A percentile compares a stretch with the other conserved stretches of the same genome.
Conservation (phyloP, 2,797 vertebrate genomes). For the Microhierax caerulescens region DNA sequence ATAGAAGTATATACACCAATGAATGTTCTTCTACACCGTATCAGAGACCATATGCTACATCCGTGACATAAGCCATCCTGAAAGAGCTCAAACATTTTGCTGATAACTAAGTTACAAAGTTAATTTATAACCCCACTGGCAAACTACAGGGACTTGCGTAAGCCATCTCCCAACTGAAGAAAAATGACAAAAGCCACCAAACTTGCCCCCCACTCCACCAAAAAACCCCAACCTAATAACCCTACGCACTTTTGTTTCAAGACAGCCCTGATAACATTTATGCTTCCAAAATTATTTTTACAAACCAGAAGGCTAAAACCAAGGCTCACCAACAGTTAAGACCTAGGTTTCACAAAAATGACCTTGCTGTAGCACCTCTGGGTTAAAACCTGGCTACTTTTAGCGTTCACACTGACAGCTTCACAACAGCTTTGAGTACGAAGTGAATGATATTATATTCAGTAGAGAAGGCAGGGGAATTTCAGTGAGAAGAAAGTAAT, state of each 20-base stretch:
- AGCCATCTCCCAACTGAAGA: neutral
- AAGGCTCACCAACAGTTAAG: neutral
- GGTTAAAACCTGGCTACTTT: neutral
- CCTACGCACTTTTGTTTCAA: neutral
- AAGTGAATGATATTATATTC: neutral
- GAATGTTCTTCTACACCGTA: neutral
- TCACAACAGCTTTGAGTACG: neutral
- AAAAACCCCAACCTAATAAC: neutral
- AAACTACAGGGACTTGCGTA: neutral
- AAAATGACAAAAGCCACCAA: neutral
- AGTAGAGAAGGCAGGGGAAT: neutral
- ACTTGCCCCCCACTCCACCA: rapidly evolving
- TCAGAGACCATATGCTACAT: neutral
- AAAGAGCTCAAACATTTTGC: neutral
- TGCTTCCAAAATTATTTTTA: neutral
- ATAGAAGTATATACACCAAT: neutral
- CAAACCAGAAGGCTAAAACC: neutral
- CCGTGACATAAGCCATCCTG: rapidly evolving
- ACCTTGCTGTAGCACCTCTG: neutral
- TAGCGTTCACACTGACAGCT: neutral
- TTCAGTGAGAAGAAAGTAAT: neutral
- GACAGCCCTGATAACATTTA: neutral
- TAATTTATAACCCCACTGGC: neutral
- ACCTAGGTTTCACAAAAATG: neutral
- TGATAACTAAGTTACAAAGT: neutral